Evolutionary conservation across 2,888 invertebrate genomes (phyloP).

Genomic region (Drosophila melanosoma): DNA sequence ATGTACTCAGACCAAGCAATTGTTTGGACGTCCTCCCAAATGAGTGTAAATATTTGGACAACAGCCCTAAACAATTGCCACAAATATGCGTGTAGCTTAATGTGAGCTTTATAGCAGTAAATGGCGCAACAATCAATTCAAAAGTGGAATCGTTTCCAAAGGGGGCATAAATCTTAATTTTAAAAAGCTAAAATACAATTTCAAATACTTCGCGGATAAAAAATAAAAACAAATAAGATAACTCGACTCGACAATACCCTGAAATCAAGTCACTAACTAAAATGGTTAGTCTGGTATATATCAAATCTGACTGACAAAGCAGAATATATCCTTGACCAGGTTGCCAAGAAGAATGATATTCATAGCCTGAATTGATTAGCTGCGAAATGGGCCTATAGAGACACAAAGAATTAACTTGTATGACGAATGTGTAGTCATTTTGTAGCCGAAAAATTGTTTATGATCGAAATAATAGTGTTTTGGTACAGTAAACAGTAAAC

Average conservation of each 20-base stretch:
- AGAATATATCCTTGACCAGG: background rate
- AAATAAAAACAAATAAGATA: background rate
- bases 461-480: background rate
- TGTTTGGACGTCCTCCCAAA: constrained; percentile 19
- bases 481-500: no score
- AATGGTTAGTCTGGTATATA: background rate
- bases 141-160: constrained; percentile 2
- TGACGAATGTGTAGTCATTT: no score
- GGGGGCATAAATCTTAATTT: constrained; percentile 64
- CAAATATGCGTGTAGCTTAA: constrained; percentile 41
- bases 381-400: no score
- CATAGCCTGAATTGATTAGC: no score
- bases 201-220: background rate
- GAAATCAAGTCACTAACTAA: background rate
- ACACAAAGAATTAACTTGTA: background rate
- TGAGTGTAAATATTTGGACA: constrained; percentile 64
- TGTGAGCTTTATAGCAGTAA: constrained; percentile 18
- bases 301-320: background rate
- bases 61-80: constrained; percentile 29
- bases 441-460: background rate
- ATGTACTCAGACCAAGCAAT: constrained; percentile 3
- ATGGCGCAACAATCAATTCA: constrained; percentile 49
- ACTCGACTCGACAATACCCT: background rate
- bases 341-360: no score
- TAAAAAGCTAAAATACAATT: constrained; percentile 30